A percentile compares a stretch with the other conserved stretches of the same genome.
Evolutionary conservation across 2,888 invertebrate species (phyloP).

Genomic region (Drosophila vallismaia): DNA sequence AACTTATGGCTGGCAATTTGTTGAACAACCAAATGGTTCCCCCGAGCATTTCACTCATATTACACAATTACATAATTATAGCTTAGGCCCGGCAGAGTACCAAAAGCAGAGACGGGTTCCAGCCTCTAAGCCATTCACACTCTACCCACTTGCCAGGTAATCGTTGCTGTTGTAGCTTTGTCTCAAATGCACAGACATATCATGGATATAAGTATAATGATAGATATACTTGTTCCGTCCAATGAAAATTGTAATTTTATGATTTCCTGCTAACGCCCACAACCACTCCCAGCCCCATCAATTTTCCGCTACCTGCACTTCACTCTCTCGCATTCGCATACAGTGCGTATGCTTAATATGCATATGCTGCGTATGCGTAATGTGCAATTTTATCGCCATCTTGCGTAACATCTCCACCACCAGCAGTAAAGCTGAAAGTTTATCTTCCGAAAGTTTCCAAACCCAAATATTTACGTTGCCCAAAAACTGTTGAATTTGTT

Average conservation of each 20-base stretch:
- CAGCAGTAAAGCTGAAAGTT: constrained; percentile 7
- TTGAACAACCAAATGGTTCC: constrained; percentile 34
- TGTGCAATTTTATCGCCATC: constrained; percentile 48
- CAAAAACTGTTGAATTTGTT: constrained; percentile 34
- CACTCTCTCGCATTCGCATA: neutral
- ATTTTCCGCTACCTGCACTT: constrained; percentile 52
- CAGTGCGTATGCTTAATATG: constrained; percentile 60
- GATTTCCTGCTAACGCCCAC: constrained; percentile 66
- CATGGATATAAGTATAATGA: constrained; percentile 39
- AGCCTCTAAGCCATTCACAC: constrained; percentile 63
- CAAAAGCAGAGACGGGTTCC: constrained; percentile 44
- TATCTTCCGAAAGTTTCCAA: constrained; percentile 33
- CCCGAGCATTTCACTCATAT: constrained; percentile 39
- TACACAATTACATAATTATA: constrained; percentile 63
- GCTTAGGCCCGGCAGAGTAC: constrained; percentile 25
- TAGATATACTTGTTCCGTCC: constrained; percentile 64
- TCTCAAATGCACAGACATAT: constrained; percentile 57
- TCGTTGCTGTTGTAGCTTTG: constrained; percentile 47
- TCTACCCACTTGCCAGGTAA: constrained; percentile 73
- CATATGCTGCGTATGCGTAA: constrained; percentile 63
- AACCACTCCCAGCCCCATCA: constrained; percentile 50
- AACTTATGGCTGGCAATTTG: constrained; percentile 47
- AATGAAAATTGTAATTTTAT: constrained; percentile 69
- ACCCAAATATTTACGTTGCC: constrained; percentile 17
- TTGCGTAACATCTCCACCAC: constrained; percentile 54